phyloP scores from a whole-genome alignment of 2,888 invertebrate genomes.

The Troides helena region DNA sequence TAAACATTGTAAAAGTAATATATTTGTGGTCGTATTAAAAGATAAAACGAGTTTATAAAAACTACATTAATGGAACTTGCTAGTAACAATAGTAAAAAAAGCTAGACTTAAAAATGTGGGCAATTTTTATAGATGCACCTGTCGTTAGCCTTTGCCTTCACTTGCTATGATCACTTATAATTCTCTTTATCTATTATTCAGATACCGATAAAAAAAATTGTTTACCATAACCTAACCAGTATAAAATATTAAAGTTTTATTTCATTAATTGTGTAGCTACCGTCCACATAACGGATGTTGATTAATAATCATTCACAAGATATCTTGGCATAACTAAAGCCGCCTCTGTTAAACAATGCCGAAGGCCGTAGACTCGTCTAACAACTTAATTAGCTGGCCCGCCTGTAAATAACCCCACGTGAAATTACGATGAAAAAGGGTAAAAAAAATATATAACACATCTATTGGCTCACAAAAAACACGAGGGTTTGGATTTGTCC shows the following conservation, averaged over 20 bases:
- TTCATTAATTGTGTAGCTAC: slow-evolving; percentile 47
- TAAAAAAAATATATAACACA: slow-evolving; percentile 77
- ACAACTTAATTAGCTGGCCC: slow-evolving; percentile 79
- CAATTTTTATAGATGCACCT: slow-evolving; percentile 47
- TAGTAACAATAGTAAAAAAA: slow-evolving; percentile 23
- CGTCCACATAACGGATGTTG: slow-evolving; percentile 62
- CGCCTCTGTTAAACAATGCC: slow-evolving; percentile 70
- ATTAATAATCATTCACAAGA: slow-evolving; percentile 55
- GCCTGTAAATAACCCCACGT: slow-evolving; percentile 77
- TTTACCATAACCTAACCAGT: neutral
- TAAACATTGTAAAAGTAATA: too few species aligned
- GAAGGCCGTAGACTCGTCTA: slow-evolving; percentile 66
- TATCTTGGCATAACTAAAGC: slow-evolving; percentile 65
- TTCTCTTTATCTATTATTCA: slow-evolving; percentile 11
- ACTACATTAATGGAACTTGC: neutral
- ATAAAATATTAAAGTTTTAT: neutral
- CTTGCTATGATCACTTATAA: slow-evolving; percentile 5
- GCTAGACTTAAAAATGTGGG: slow-evolving; percentile 45
- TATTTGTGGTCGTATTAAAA: too few species aligned
- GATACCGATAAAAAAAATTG: neutral
- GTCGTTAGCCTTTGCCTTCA: slow-evolving; percentile 34
- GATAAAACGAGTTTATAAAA: neutral
- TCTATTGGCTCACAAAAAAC: slow-evolving; percentile 77
- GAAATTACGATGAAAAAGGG: slow-evolving; percentile 79
- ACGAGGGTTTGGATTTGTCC: slow-evolving; percentile 71